Base-by-base conservation (phyloP, 2,888 invertebrate genomes). In the Cyclophora albipunctata region DNA sequence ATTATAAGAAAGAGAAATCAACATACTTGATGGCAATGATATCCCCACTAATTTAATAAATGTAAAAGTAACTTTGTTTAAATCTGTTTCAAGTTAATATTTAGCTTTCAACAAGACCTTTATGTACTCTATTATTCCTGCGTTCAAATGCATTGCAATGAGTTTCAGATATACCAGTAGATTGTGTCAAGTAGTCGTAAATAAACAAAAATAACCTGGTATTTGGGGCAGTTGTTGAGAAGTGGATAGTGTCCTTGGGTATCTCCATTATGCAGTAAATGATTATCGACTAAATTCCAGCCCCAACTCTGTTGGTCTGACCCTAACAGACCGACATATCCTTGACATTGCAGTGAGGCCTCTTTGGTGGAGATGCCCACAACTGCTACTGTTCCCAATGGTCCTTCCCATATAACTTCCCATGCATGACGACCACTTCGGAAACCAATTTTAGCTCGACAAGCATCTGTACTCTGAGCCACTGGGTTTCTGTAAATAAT, bases 391-490 rank as follows among this genome's bases (percentile, higher is more conserved):
- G 99, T 99, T 5, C 99, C 99, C 55, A 99, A 85, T 3, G 99
- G 99, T 7, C 99, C 98, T 89, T 98, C 98, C 98, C 98, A 98
- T 81, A 97, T 96, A 5, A 98, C 95, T 88, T 98, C 98, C 98
- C 98, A 98, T 34, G 97, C 95, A 85, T 98, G 98, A 57, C 98
- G 91, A 5, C 98, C 98, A 74, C 94, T 92, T 67, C 93, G 90
- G 79, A 98, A 98, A 2, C 98, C 96, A 69, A 96, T 93, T 91
- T 96, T 98, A 61, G 92, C 95, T 83, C 95, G 92, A 64, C 94
- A 95, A 60, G 96, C 98, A 88, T 99, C 99, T 52, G 98, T 99
- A 84, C 98, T 98, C 86, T 99, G 99, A 42, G 99, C 99, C 47
- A 99, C 97, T 45, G 99, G 99, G 85, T 98, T 98, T 74, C 99